Base-by-base conservation (phyloP, 92 coral and sea anemone genomes). In the Siderastrea siderea region DNA sequence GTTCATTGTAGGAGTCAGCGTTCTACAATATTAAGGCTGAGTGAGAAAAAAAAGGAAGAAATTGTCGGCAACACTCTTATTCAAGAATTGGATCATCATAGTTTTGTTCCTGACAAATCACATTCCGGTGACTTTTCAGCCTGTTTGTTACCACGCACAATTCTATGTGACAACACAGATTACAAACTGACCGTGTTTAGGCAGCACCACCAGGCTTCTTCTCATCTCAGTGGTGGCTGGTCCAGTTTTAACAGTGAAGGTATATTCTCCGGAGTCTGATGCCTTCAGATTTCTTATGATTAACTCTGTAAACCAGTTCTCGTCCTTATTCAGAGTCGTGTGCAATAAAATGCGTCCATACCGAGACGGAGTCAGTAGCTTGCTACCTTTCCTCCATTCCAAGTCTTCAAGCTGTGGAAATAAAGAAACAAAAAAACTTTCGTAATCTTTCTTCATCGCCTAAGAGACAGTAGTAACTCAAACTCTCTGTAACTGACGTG, bases 241-340 rank as follows among this genome's bases (percentile, higher is more conserved):
- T 15, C 98, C 98, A 80, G 90, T 81, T 26, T 66, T 82, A 50
- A 97, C 91, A 72, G 93, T 91, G 90, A 97, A 97, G 3, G 89
- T 93, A 68, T 95, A 97, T 45, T 86, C 93, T 9, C 95, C 98
- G 12, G 96, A 84, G 84, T 97, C 99, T 4, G 87, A 84, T 47
- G 77, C 84, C 63, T 94, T 95, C 64, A 88, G 90, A 14, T 89
- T 48, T 59, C 69, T 88, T 59, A 97, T 90, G 19, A 88, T 88
- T 17, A 97, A 86, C 45, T 75, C 91, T 51, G 92, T 91, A 11
- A 92, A 79, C 99, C 98, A 97, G 82, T 92, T 92, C 72, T 86
- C 82, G 9, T 83, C 8, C 52, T 95, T 92, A 53, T 67, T 87
- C 53, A 79, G 71, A 7, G 91, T 85, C 7, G 90, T 83, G 9